Conservation (phyloP, 2,888 invertebrate genomes). For the Euphydryas editha region DNA sequence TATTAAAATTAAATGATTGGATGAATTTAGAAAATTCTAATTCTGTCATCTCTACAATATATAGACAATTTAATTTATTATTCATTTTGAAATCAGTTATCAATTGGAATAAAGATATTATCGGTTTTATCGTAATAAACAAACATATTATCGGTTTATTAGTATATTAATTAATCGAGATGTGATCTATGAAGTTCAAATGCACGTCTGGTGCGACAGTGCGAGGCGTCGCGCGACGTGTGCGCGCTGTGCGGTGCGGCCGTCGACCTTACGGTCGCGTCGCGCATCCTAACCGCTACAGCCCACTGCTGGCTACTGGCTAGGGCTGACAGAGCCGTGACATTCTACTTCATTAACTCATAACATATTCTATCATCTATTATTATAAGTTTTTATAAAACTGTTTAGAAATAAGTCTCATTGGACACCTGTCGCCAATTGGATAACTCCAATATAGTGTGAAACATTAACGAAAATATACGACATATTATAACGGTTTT, state of each 20-base stretch:
- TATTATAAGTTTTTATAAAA: too few relatives aligned
- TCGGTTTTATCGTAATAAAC: neutral
- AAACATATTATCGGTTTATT: neutral
- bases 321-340: constrained; percentile 1
- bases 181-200: neutral
- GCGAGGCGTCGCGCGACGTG: neutral
- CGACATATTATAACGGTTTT: too few relatives aligned
- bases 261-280: constrained; percentile 55
- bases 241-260: constrained; percentile 46
- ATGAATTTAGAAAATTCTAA: too few relatives aligned
- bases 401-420: too few relatives aligned
- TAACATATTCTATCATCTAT: too few relatives aligned
- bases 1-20: too few relatives aligned
- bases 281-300: constrained; percentile 11
- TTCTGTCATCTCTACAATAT: too few relatives aligned
- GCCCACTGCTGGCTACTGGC: neutral
- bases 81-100: too few relatives aligned
- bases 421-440: too few relatives aligned
- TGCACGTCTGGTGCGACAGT: neutral
- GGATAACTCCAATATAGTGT: too few relatives aligned
- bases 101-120: neutral
- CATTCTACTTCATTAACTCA: neutral
- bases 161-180: neutral
- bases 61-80: too few relatives aligned
- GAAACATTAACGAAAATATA: too few relatives aligned